Evolutionary conservation across 2,888 invertebrate species (phyloP), one percentile per base, ranked within the genome.

Genomic region (Criorhina ranunculi): DNA sequence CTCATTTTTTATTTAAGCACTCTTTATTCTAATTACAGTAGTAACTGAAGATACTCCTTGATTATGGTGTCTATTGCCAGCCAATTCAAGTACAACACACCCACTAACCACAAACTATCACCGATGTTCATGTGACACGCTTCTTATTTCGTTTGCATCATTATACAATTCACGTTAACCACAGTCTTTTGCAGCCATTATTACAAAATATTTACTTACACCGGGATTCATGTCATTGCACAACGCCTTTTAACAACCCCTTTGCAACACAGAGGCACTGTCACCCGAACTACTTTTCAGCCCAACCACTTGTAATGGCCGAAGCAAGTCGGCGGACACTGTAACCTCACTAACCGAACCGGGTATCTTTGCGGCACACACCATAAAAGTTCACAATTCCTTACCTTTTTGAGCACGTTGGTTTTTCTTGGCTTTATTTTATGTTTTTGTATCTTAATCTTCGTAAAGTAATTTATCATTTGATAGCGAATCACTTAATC

Each of bases 401-500:
- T 11, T 7, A 55, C 69, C 67, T 69, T 19, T 55, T 57, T 55
- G 7, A 49, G 64, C 55, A 29, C 17, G 37, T 37, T 46, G 46
- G n/a, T n/a, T 29, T 53, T 7, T 11, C 24, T 46, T 24, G 24
- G 24, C 24, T 62, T 69, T n/a, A 11, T 7, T 70, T 62, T n/a
- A n/a, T n/a, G n/a, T n/a, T n/a, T n/a, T n/a, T n/a, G n/a, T n/a
- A n/a, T n/a, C 57, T 29, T 46, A 49, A 62, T 62, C 37, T 33
- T 12, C 46, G 11, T 42, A 72, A n/a, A 72, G 17, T 51, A 40
- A 60, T 75, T 49, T 57, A 40, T 67, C 59, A 69, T 33, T 60
- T 40, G 76, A 59, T 60, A 60, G 55, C 29, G 46, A 64, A 46
- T 31, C 67, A 79, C 55, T 83, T 79, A 73, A 83, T 78, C 66